Conservation (phyloP, 2,888 invertebrate species). For the Operophtera brumata region DNA sequence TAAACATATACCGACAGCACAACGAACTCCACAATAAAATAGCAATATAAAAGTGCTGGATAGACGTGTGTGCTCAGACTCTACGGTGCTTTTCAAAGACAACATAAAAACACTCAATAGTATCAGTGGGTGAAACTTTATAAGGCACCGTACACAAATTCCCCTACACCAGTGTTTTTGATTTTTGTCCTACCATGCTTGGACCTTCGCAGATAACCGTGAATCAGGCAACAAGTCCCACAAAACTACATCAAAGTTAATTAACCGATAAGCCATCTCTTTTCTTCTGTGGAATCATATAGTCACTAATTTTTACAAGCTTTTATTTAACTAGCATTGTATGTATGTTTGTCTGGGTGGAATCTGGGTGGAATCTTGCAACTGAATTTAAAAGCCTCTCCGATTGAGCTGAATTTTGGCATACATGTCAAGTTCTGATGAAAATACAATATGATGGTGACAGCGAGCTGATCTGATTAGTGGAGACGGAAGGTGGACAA, state of each 20-base stretch:
- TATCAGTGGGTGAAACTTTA: slow-evolving; percentile 79
- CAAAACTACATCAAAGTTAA: background rate
- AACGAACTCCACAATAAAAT: slow-evolving; percentile 13
- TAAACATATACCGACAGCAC: slow-evolving; percentile 1
- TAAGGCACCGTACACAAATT: slow-evolving; percentile 81
- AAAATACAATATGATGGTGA: too few relatives aligned
- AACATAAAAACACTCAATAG: slow-evolving; percentile 56
- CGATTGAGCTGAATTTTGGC: too few relatives aligned
- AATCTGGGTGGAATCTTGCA: too few relatives aligned
- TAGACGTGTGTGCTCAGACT: slow-evolving; percentile 28
- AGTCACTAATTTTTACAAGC: too few relatives aligned
- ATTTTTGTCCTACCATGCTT: slow-evolving; percentile 68
- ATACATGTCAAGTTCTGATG: too few relatives aligned
- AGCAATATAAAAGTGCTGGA: slow-evolving; percentile 39
- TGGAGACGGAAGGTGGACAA: too few relatives aligned
- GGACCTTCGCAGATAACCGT: slow-evolving; percentile 6
- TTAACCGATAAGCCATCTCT: background rate
- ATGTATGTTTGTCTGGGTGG: too few relatives aligned
- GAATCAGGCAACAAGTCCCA: background rate
- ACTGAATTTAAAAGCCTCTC: too few relatives aligned
- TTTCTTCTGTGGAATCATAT: too few relatives aligned
- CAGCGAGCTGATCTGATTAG: too few relatives aligned
- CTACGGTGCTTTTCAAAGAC: slow-evolving; percentile 66
- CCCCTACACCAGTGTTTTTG: slow-evolving; percentile 61
- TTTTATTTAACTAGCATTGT: too few relatives aligned